phyloP scores from a whole-genome alignment of 2,888 invertebrate species.

The Branchellion lobata region DNA sequence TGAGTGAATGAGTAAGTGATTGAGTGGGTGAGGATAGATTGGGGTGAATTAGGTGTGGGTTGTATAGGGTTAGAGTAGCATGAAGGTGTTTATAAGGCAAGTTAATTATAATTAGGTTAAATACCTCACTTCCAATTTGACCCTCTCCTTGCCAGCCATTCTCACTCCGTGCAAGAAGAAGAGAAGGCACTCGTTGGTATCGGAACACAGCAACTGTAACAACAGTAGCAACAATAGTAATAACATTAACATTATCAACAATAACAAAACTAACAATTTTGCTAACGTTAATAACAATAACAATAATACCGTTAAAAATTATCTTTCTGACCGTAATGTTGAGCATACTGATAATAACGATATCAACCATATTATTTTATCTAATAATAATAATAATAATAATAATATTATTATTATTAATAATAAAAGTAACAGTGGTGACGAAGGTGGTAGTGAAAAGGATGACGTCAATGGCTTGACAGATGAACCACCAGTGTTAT shows the following conservation, averaged over 20 bases:
- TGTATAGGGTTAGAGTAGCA: not conserved
- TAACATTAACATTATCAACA: not conserved
- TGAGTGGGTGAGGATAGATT: not conserved
- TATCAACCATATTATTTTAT: too few species aligned
- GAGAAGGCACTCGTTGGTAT: not conserved
- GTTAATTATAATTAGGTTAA: too few species aligned
- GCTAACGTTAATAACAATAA: not conserved
- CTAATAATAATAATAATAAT: conserved; percentile 4
- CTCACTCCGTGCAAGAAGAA: not conserved
- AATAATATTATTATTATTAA: not conserved
- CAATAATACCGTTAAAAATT: too few species aligned
- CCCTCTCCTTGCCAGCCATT: conserved; percentile 1
- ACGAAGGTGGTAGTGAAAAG: not conserved
- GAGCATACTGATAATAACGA: too few species aligned
- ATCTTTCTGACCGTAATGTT: too few species aligned
- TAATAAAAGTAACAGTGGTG: not conserved
- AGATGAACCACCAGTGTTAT: conserved; percentile 43
- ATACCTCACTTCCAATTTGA: too few species aligned
- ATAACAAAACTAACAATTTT: not conserved
- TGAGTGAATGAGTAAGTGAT: too few species aligned
- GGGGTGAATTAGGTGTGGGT: not conserved
- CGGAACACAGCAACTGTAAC: not conserved
- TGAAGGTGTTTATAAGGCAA: too few species aligned
- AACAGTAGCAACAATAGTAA: not conserved
- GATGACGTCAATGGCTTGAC: not conserved